A percentile compares a stretch with the other conserved stretches of the same genome.
Conservation (phyloP, 2,797 vertebrate species). For the Trematomus bernacchii region DNA sequence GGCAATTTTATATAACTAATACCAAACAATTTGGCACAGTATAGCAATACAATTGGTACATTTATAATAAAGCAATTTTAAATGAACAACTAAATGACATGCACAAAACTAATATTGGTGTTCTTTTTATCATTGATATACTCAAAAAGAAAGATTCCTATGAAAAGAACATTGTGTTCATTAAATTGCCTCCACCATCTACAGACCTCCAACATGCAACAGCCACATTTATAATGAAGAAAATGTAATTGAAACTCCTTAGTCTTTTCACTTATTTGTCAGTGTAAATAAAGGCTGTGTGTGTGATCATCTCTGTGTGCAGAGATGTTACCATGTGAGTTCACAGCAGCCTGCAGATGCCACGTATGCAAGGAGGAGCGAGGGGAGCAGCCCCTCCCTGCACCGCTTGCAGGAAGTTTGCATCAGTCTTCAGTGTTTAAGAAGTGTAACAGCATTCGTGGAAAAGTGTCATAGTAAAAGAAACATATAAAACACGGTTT, state of each 20-base stretch:
- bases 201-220: neutral
- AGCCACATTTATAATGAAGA: neutral
- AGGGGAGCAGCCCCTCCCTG: constrained; percentile 42
- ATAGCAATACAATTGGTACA: neutral
- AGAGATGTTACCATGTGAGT: constrained; percentile 24
- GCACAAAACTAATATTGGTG: neutral
- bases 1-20: neutral
- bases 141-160: neutral
- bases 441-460: neutral
- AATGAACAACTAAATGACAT: neutral
- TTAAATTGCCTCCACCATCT: neutral
- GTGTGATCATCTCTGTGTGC: neutral
- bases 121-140: neutral
- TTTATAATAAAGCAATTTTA: neutral
- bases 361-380: constrained; percentile 83
- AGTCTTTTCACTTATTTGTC: neutral
- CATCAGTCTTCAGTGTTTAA: constrained; percentile 8
- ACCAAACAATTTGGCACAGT: neutral
- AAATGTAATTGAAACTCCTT: neutral
- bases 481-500: rapidly evolving
- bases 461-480: neutral
- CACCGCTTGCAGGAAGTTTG: constrained; percentile 20
- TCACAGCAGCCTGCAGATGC: constrained; percentile 56
- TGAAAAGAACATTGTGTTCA: neutral
- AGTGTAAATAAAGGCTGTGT: neutral